A percentile compares a stretch with the other conserved stretches of the same genome.
Conservation (phyloP, 1,140 invertebrate species). For the Diabrotica undecimpunctata region DNA sequence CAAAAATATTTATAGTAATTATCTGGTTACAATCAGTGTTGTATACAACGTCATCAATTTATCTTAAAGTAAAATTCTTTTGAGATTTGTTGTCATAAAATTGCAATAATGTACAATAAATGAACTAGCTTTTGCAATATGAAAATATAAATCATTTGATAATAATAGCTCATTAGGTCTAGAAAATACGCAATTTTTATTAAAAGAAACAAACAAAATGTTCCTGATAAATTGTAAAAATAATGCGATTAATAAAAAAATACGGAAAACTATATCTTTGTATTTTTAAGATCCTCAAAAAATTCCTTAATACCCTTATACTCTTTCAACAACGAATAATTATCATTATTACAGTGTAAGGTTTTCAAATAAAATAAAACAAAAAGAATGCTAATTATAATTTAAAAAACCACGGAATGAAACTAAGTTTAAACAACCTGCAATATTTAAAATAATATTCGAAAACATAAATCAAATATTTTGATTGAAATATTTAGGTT, state of each 20-base stretch:
- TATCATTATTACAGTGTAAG: too few relatives aligned
- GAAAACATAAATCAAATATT: too few relatives aligned
- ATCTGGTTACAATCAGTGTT: not conserved
- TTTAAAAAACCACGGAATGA: too few relatives aligned
- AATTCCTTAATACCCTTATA: too few relatives aligned
- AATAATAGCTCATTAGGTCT: slow-evolving; percentile 29
- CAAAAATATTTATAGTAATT: not conserved
- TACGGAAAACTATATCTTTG: slow-evolving; percentile 9
- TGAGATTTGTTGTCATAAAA: not conserved
- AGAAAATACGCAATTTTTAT: slow-evolving; percentile 29
- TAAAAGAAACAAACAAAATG: slow-evolving; percentile 27
- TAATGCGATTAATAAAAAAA: slow-evolving; percentile 33
- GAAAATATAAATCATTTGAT: slow-evolving; percentile 23
- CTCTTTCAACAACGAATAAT: too few relatives aligned
- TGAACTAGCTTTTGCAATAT: slow-evolving; percentile 28
- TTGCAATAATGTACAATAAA: slow-evolving; percentile 22
- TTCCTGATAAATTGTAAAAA: slow-evolving; percentile 31
- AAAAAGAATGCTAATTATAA: too few relatives aligned
- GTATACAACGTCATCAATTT: not conserved
- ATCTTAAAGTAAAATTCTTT: slow-evolving; percentile 4
- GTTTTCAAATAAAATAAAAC: too few relatives aligned
- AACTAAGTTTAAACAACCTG: too few relatives aligned
- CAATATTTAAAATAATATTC: too few relatives aligned
- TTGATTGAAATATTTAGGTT: too few relatives aligned
- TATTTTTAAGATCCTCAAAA: too few relatives aligned